Evolutionary conservation across 2,113 vertebrate genomes (phyloP), one percentile per base, ranked within the genome.

Genomic region (Gymnorhina tibicen): DNA sequence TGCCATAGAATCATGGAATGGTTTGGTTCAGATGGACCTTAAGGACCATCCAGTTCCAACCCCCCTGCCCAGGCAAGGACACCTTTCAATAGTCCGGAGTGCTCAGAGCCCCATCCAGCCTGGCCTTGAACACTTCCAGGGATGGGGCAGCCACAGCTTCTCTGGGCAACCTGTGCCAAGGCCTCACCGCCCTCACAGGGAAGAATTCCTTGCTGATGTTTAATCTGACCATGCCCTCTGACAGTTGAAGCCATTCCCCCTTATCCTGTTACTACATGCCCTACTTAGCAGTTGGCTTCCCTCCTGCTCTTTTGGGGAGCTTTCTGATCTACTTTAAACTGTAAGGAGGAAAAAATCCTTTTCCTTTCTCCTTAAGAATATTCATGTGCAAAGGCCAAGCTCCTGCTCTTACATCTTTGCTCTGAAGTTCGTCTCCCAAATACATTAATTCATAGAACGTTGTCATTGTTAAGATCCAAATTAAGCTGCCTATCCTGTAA

Each of bases 401-500:
- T 64, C 52, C 60, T 2, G 3, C 77, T 84, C 55, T 72, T n/a
- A 44, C 19, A 35, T 78, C 55, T 89, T 78, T 49, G 26, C 49
- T 62, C 69, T 70, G 82, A 66, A 74, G n/a, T 79, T 95, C 6
- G 0, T 95, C 80, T 96, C 67, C 26, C 44, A 74, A 74, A 35
- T n/a, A 35, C 27, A 66, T 92, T 92, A 86, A 93, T 91, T 85
- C 3, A 11, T 89, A 66, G 68, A 96, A 58, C 23, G 13, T 77
- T 68, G 13, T 68, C 56, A 73, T 76, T 79, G 26, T 96, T 97
- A 93, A 80, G 91, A 77, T 95, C 73, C 89, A 93, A 96, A 93
- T 73, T 95, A 87, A 74, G 28, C 56, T 95, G 64, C 76, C 91
- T 93, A 1, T 87, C 94, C 94, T 95, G 78, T 96, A 94, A 97